Percentiles rank a stretch among this genome's conserved stretches.
Evolutionary conservation across 2,888 invertebrate species (phyloP).

Genomic region (Conus canariensis): DNA sequence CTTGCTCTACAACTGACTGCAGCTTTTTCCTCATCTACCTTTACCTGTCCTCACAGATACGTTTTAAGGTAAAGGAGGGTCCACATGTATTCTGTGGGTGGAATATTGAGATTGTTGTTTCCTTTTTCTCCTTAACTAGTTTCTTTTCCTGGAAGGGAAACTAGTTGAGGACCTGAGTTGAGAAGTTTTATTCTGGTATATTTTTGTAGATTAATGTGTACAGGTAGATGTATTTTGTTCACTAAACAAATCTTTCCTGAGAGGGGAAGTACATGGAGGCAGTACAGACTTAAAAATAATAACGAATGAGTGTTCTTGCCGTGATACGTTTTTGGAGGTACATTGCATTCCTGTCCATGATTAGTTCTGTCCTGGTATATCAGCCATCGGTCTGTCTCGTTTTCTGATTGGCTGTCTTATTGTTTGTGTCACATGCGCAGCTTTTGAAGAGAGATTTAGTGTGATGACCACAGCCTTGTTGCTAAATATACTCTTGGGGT

Average conservation of each 20-base stretch:
- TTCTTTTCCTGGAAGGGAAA: neutral
- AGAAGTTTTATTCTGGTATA: no score
- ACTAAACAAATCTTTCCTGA: neutral
- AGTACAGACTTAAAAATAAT: neutral
- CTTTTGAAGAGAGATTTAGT: neutral
- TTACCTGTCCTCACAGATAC: neutral
- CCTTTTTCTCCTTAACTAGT: neutral
- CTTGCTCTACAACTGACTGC: constrained; percentile 50
- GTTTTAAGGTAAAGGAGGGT: constrained; percentile 14
- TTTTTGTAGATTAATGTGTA: no score
- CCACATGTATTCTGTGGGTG: neutral
- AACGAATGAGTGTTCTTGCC: neutral
- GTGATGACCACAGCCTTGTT: neutral
- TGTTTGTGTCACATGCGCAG: neutral
- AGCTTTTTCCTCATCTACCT: neutral
- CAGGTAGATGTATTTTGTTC: neutral
- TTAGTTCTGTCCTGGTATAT: neutral
- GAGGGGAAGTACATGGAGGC: neutral
- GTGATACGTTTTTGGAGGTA: neutral
- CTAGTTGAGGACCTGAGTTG: no score
- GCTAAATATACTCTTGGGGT: neutral
- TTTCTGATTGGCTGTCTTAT: constrained; percentile 5
- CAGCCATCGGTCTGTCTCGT: neutral
- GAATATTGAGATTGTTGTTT: neutral
- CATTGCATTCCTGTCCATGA: neutral